These are phyloP conservation scores for Sitodiplosis mosellana DNA, from an alignment of 1,140 invertebrate species.

Conservation along the genomic window DNA sequence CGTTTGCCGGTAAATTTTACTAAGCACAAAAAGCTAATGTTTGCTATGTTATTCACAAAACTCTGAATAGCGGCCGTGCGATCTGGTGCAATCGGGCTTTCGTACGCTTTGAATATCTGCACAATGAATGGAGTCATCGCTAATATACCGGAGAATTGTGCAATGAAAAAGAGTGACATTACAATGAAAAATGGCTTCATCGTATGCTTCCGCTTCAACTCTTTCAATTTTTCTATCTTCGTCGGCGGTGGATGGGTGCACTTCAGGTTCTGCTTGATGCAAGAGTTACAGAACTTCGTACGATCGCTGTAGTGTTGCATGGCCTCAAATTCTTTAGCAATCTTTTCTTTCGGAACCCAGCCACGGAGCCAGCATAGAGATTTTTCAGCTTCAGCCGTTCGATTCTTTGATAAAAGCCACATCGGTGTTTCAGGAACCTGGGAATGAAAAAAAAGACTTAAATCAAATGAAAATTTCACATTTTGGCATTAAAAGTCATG, in stretches of 20 bases:
- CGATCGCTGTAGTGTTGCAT: neutral
- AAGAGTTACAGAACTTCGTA: conserved; percentile 2
- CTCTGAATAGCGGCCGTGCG: conserved; percentile 24
- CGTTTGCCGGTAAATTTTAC: conserved; percentile 20
- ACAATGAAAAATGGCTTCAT: conserved; percentile 28
- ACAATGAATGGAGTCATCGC: conserved; percentile 41
- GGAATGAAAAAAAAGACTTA: too few species aligned
- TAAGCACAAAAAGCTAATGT: conserved; percentile 8
- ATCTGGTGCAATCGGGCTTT: conserved; percentile 27
- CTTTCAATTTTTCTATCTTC: conserved; percentile 10
- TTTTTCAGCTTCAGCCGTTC: too few species aligned
- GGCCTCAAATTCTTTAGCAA: neutral
- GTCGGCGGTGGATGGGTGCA: conserved; percentile 4
- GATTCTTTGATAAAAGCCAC: too few species aligned
- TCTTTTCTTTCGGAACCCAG: neutral
- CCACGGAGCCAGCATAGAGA: too few species aligned
- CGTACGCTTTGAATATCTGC: conserved; percentile 28
- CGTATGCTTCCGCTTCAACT: conserved; percentile 29
- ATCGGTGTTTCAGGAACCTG: too few species aligned
- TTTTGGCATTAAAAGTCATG: conserved; percentile 2
- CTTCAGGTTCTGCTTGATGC: conserved; percentile 2
- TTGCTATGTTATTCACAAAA: conserved; percentile 1
- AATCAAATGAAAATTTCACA: neutral
- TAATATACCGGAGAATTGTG: conserved; percentile 8
- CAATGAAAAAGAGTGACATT: conserved; percentile 29